These are phyloP conservation scores for Ophthalmotilapia sp. DNA, from an alignment of 2,113 vertebrate species.

Conservation along the genomic window DNA sequence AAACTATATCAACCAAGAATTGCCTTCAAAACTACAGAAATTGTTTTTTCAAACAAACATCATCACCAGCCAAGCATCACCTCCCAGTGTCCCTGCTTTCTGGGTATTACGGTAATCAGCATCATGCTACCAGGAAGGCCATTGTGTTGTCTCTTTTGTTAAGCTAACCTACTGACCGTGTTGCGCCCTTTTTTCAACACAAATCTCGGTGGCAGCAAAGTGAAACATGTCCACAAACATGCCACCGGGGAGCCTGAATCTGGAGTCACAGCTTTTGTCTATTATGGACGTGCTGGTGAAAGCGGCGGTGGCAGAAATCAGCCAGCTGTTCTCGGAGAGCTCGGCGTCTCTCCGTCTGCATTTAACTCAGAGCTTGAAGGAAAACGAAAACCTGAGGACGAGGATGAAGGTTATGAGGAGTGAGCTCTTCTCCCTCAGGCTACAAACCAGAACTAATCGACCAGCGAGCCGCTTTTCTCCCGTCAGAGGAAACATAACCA, in stretches of 20 bases:
- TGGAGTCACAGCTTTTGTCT: constrained; percentile 64
- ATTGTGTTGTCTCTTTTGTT: not conserved
- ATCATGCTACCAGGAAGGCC: constrained; percentile 25
- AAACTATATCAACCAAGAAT: not conserved
- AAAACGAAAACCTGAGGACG: constrained; percentile 61
- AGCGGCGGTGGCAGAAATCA: constrained; percentile 60
- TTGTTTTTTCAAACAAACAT: not conserved
- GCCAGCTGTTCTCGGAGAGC: constrained; percentile 63
- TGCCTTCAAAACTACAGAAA: not conserved
- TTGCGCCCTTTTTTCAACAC: not conserved
- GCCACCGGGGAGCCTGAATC: constrained; percentile 11
- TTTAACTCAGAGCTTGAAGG: constrained; percentile 57
- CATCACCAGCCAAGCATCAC: not conserved
- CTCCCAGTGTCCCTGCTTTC: not conserved
- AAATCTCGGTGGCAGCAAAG: not conserved
- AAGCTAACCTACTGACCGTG: not conserved
- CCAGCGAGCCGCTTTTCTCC: constrained; percentile 47
- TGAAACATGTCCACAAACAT: constrained; percentile 38
- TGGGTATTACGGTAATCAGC: constrained; percentile 44
- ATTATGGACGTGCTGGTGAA: constrained; percentile 68
- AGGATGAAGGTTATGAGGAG: constrained; percentile 65
- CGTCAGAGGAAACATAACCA: constrained; percentile 6
- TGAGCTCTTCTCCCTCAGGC: constrained; percentile 57
- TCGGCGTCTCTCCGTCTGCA: constrained; percentile 50
- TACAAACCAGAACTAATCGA: constrained; percentile 52